Conservation (phyloP, 35 echinoderm and acorn worm genomes). For the Anneissia japonica region DNA sequence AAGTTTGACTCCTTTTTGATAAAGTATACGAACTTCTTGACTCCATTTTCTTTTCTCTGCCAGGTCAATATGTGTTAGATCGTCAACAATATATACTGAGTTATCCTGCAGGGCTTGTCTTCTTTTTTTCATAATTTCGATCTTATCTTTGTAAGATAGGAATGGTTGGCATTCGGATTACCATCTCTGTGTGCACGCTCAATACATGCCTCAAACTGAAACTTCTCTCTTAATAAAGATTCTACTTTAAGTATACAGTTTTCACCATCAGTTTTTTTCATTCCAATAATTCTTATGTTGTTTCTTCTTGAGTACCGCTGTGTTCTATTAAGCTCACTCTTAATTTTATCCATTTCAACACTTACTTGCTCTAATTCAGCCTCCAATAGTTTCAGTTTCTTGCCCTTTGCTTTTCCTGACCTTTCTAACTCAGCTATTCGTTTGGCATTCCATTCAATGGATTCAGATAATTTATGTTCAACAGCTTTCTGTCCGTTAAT, state of each 20-base stretch:
- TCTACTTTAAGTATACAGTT: neutral
- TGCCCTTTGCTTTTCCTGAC: too few species aligned
- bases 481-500: neutral
- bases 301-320: neutral
- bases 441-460: neutral
- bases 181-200: conserved; percentile 18
- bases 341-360: neutral
- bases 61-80: conserved; percentile 2
- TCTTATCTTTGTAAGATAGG: conserved; percentile 10
- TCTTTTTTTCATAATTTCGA: conserved; percentile 2
- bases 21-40: neutral
- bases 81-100: neutral
- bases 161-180: neutral
- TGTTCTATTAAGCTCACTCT: neutral
- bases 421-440: too few species aligned
- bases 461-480: neutral
- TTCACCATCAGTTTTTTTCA: neutral
- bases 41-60: conserved; percentile 3
- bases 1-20: conserved; percentile 3
- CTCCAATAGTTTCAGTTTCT: too few species aligned
- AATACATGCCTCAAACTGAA: neutral
- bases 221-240: neutral
- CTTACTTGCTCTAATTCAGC: neutral
- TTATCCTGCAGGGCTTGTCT: neutral
- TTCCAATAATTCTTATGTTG: conserved; percentile 22